Evolutionary conservation across 2,797 vertebrate genomes (phyloP), one percentile per base, ranked within the genome.

Genomic region (Karalla daura): DNA sequence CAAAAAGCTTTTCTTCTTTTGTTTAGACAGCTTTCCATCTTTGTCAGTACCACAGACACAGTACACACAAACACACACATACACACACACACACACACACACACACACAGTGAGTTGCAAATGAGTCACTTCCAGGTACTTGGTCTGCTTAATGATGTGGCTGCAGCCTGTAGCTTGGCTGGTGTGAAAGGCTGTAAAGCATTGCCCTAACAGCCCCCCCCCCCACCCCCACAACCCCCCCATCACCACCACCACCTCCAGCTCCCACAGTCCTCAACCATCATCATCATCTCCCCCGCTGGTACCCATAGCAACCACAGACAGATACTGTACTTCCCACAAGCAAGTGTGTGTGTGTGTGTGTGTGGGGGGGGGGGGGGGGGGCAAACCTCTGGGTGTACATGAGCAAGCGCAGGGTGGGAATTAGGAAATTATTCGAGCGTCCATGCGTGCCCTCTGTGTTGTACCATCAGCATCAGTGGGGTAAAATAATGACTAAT

Each of bases 231-330:
- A 17, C 39, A 32, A 58, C 41, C 54, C 56, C 21, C 1, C 28
- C 7, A 0, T n/a, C 51, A 40, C 40, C 71, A 15, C 54, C 67
- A 17, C 46, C 60, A 18, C 47, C n/a, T n/a, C n/a, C n/a, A n/a
- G n/a, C n/a, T n/a, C n/a, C n/a, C n/a, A n/a, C n/a, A n/a, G n/a
- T n/a, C n/a, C n/a, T n/a, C n/a, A n/a, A 3, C 70, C 68, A 21
- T 40, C 60, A 17, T 49, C 70, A 37, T 41, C 61, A 62, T 51
- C 27, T 68, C 71, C 70, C 56, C 65, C 55, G 65, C 79, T 56
- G 89, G 92, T 88, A 85, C 92, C 89, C 81, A 79, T 91, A 72
- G 89, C 90, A 94, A 94, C 91, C 75, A 76, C 82, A 78, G 85
- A 80, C 67, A 84, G 84, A 88, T 80, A 76, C 73, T 68, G 71